Base-by-base conservation (phyloP, 2,113 vertebrate genomes). In the Puffinus mauretanicus region DNA sequence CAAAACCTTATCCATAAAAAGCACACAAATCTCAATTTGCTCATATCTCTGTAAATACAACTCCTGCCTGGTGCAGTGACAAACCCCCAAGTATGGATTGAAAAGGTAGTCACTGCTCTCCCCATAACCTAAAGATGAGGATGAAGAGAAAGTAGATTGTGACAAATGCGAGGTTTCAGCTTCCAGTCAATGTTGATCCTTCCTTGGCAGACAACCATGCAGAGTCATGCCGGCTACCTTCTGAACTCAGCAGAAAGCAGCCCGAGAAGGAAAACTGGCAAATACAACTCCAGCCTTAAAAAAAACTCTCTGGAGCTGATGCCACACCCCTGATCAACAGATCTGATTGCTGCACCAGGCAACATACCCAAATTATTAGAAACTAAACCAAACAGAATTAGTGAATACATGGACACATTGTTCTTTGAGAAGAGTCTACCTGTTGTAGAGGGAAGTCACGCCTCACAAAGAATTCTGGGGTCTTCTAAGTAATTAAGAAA, bases 401-500 rank as follows among this genome's bases (percentile, higher is more conserved):
- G 58, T 22, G n/a, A 87, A 8, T 20, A 16, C 32, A 2, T 6
- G 13, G 55, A 29, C 44, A 34, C 5, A 22, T 34, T 1, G 2
- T 71, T 95, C 88, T 79, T 66, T 42, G 60, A 36, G 52, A 82
- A 67, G 82, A 85, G 65, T 76, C 85, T 1, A 79, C 85, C 16
- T 34, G 24, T 13, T 47, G 40, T 19, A 42, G 57, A 78, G 52
- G 65, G 61, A 95, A 95, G 57, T 71, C 51, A 55, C 47, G 44
- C 29, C 82, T 87, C 85, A 71, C 42, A 71, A 78, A 88, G 91
- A 58, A 69, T 94, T 84, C 55, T 42, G 54, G 34, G 51, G 64
- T 57, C 81, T 78, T 92, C 84, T 58, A 85, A 88, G 49, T 88
- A 78, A 91, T 86, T 92, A 90, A 93, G 60, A 65, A 87, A 47